Conservation (phyloP, 2,888 invertebrate species). For the Epinotia demarniana region DNA sequence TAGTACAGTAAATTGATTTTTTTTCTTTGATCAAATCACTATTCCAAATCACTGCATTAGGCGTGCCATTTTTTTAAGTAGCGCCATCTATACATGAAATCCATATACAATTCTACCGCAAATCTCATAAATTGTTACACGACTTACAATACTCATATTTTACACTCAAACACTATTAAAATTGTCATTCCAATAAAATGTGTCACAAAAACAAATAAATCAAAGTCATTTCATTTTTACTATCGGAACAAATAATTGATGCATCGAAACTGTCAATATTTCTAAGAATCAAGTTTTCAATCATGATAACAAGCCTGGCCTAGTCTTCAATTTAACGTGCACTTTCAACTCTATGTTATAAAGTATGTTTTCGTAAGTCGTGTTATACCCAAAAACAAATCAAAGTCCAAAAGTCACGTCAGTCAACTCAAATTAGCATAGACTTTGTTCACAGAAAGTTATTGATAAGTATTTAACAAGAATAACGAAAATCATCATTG, state of each 20-base stretch:
- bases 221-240: neutral
- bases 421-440: too few relatives aligned
- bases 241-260: neutral
- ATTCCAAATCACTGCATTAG: too few relatives aligned
- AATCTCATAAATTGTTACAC: neutral
- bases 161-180: slow-evolving; percentile 12
- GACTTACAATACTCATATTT: slow-evolving; percentile 13
- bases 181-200: slow-evolving; percentile 4
- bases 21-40: too few relatives aligned
- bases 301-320: neutral
- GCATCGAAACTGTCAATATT: neutral
- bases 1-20: too few relatives aligned
- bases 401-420: too few relatives aligned
- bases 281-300: neutral
- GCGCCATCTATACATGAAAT: too few relatives aligned
- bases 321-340: neutral
- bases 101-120: neutral
- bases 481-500: too few relatives aligned
- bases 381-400: too few relatives aligned
- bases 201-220: slow-evolving; percentile 8
- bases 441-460: too few relatives aligned
- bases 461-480: too few relatives aligned
- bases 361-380: too few relatives aligned
- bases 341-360: neutral
- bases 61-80: too few relatives aligned